A percentile compares a stretch with the other conserved stretches of the same genome.
Evolutionary conservation across 2,888 invertebrate genomes (phyloP).

Genomic region (Limulus polyphemus): DNA sequence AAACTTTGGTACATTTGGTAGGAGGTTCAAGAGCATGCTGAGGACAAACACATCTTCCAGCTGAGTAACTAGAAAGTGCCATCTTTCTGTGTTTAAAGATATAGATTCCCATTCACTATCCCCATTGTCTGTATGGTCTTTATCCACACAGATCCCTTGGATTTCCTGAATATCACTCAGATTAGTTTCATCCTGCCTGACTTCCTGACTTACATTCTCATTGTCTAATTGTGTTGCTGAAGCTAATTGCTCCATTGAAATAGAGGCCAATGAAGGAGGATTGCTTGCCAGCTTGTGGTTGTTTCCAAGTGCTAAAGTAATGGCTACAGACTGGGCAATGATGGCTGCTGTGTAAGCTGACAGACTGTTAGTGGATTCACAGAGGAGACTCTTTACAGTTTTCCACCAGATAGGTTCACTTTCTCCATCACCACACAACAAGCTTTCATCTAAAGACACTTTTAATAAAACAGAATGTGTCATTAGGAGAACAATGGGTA

Average conservation of each 20-base stretch:
- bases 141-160: slow-evolving; percentile 28
- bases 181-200: neutral
- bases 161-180: too few relatives aligned
- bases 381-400: slow-evolving; percentile 54
- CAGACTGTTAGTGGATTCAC: slow-evolving; percentile 59
- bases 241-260: slow-evolving; percentile 10
- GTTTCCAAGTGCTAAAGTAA: slow-evolving; percentile 24
- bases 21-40: slow-evolving; percentile 48
- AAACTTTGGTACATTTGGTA: slow-evolving; percentile 13
- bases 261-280: slow-evolving; percentile 4
- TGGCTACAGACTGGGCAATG: slow-evolving; percentile 62
- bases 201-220: neutral
- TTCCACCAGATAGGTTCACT: slow-evolving; percentile 71
- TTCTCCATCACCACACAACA: slow-evolving; percentile 49
- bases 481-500: too few relatives aligned
- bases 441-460: too few relatives aligned
- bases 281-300: too few relatives aligned
- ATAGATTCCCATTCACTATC: slow-evolving; percentile 62
- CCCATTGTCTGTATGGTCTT: slow-evolving; percentile 32
- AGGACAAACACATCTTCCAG: slow-evolving; percentile 74
- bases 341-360: slow-evolving; percentile 69
- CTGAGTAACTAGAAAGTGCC: slow-evolving; percentile 74
- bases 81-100: slow-evolving; percentile 70
- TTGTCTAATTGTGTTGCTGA: neutral
- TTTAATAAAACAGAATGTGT: too few relatives aligned